Base-by-base conservation (phyloP, 2,888 invertebrate species). In the Ectemnius continuus region DNA sequence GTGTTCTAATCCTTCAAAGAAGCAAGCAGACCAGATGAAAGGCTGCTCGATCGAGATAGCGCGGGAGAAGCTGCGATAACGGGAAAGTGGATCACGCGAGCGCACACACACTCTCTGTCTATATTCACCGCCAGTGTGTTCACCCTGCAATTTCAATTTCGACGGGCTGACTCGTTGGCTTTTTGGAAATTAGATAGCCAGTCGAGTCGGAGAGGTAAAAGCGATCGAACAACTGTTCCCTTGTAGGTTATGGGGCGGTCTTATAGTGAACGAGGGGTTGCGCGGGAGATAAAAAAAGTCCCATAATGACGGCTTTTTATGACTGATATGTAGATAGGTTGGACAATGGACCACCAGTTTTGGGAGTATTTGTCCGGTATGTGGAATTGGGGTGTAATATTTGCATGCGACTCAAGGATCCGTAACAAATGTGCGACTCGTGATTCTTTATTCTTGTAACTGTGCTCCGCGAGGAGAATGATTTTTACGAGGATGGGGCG, bases 401-500 rank as follows among this genome's bases (percentile, higher is more conserved):
- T 90, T 89, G 90, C 89, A 89, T 89, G 85, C 82, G 82, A 81
- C 65, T 85, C 84, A 81, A 89, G 88, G 76, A 85, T 71, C 87
- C 87, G 85, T 88, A 82, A 88, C 89, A 85, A 89, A 89, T 85
- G 75, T 14, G 52, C 3, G 2, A 14, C 2, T 47, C 13, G 47
- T 2, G 47, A 23, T 23, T 2, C 23, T 23, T 23, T 23, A 23
- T 23, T 23, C 23, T 23, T 23, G 52, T 52, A 16, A 11, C 52
- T 52, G 14, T 52, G 16, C 52, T 36, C 36, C 47, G 73, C 65
- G 70, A 64, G 57, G 56, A 36, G 60, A 60, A 78, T 68, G 71
- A 79, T 79, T 70, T 75, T 67, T 57, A 20, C 52, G 60, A 60
- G 70, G 59, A n/a, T 46, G 52, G 36, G 16, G 60, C 56, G 67